A percentile compares a stretch with the other conserved stretches of the same genome.
Evolutionary conservation across 1,140 invertebrate genomes (phyloP).

Genomic region (Nomia melanderi): DNA sequence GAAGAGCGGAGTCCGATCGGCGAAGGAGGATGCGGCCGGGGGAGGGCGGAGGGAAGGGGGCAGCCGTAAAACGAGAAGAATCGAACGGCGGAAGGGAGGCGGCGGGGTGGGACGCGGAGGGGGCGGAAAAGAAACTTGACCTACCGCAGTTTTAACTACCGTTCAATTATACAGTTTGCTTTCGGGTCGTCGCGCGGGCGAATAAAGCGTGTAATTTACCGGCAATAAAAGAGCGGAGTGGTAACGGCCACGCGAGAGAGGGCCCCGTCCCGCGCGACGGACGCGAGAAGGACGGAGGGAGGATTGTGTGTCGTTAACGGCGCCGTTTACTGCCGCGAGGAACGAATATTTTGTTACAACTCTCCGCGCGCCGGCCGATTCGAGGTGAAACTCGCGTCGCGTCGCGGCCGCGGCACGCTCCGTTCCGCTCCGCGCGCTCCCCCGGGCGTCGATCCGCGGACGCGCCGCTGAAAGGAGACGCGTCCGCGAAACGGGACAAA

Average conservation of each 20-base stretch:
- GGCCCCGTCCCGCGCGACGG: background rate
- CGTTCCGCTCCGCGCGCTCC: background rate
- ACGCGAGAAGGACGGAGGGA: constrained; percentile 14
- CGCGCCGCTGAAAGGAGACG: too few relatives aligned
- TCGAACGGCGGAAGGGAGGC: background rate
- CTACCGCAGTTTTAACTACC: constrained; percentile 74
- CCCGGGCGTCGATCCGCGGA: too few relatives aligned
- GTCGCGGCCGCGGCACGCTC: constrained; percentile 17
- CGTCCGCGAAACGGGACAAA: too few relatives aligned
- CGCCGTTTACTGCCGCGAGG: constrained; percentile 76
- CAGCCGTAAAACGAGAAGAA: background rate
- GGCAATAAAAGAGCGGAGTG: constrained; percentile 75
- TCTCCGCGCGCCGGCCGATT: constrained; percentile 40
- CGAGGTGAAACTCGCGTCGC: constrained; percentile 7
- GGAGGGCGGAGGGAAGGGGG: constrained; percentile 22
- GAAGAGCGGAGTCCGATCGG: too few relatives aligned
- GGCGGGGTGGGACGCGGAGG: constrained; percentile 14
- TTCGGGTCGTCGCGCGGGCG: constrained; percentile 68
- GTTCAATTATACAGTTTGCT: constrained; percentile 75
- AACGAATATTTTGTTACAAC: constrained; percentile 78
- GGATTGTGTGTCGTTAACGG: constrained; percentile 76
- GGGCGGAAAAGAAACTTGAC: constrained; percentile 59
- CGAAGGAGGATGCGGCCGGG: too few relatives aligned
- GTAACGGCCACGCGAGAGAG: constrained; percentile 53
- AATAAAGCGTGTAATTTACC: constrained; percentile 80